Percentiles rank a stretch among this genome's conserved stretches.
These are phyloP conservation scores for Platynereis dumerilii DNA, from an alignment of 2,888 invertebrate species.

Conservation along the genomic window DNA sequence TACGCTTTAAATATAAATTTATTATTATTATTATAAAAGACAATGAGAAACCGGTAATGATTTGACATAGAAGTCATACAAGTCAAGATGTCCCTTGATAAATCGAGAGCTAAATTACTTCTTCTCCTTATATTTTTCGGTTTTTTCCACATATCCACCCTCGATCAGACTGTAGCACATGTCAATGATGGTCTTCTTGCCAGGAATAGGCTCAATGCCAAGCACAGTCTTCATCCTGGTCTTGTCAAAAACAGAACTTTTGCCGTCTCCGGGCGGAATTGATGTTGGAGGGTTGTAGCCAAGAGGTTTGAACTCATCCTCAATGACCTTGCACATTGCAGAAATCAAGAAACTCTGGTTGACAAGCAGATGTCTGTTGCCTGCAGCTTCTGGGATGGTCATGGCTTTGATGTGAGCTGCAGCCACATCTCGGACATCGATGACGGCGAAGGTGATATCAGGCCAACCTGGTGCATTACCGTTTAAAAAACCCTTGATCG, in stretches of 20 bases:
- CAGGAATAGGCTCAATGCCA: no score
- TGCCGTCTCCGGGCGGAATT: conserved; percentile 56
- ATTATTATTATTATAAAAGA: no score
- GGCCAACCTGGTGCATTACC: conserved; percentile 61
- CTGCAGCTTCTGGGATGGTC: conserved; percentile 26
- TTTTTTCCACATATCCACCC: no score
- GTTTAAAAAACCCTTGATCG: conserved; percentile 56
- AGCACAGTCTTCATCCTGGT: conserved; percentile 63
- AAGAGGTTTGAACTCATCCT: conserved; percentile 60
- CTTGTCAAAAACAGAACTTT: conserved; percentile 55
- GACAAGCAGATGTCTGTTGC: conserved; percentile 63
- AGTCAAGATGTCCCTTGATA: no score
- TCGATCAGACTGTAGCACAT: no score
- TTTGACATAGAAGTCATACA: no score
- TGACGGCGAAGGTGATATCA: conserved; percentile 63
- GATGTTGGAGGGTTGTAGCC: conserved; percentile 62
- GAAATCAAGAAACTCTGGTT: conserved; percentile 64
- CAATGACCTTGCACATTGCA: conserved; percentile 63
- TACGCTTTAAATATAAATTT: no score
- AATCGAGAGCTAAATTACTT: no score
- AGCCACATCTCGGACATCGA: conserved; percentile 68
- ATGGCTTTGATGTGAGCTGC: conserved; percentile 32
- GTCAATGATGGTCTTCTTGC: no score
- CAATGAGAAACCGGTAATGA: no score
- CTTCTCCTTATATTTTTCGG: no score